Evolutionary conservation across 1,140 invertebrate species (phyloP), one percentile per base, ranked within the genome.

Genomic region (Ridgeia piscesae): DNA sequence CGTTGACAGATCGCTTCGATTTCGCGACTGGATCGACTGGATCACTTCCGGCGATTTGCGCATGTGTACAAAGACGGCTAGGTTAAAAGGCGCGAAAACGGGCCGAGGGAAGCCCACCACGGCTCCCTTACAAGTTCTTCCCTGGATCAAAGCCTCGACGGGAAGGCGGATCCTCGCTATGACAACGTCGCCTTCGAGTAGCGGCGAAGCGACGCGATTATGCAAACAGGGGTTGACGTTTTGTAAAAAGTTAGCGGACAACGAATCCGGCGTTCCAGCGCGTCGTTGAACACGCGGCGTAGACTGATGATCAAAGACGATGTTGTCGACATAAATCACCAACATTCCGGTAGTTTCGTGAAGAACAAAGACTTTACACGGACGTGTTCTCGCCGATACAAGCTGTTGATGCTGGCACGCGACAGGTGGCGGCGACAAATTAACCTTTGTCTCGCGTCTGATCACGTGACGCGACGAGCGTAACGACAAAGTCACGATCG

Each of bases 181-280:
- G 58, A 21, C 58, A 77, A 77, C 58, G 58, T 21, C 58, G 58
- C 8, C 17, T 77, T 17, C 58, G 14, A 21, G 58, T 21, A 14
- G 58, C 58, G 58, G 58, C 58, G 58, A 77, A 9, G 58, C 58
- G 14, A 77, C 14, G 58, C 58, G 58, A 77, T 77, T 77, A 77
- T 77, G 58, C 58, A 77, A 77, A 77, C 58, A 77, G 58, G 11
- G 58, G 27, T 77, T 21, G 58, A 2, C 58, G 58, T 17, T 77
- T 77, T 77, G 58, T 77, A 77, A 77, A 77, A 77, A 77, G 58
- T 77, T 77, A 77, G 58, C 58, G 58, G 27, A 77, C 58, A 77
- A 77, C 58, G 58, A 77, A 77, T 21, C 11, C 58, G 58, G 27
- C 58, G 58, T 77, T 77, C 58, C 58, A 4, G 27, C 6, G 0